Percentiles rank a stretch among this genome's conserved stretches.
Evolutionary conservation across 2,113 vertebrate species (phyloP).

Genomic region (Leucopsar rothschildi): DNA sequence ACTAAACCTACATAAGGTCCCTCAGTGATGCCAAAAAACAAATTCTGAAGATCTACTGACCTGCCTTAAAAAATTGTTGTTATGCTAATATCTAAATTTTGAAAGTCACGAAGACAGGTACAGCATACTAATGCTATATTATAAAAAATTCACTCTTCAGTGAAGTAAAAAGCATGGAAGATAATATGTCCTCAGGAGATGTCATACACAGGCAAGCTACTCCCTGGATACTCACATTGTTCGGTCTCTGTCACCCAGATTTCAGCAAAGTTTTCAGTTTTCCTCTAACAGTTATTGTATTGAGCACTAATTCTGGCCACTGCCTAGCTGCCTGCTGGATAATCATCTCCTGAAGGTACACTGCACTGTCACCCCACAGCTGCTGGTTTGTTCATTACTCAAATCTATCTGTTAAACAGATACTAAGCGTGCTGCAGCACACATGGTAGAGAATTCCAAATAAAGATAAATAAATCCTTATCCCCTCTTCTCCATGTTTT

Average conservation of each 20-base stretch:
- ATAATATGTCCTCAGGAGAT: neutral
- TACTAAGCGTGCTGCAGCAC: neutral
- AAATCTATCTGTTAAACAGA: neutral
- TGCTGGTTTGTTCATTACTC: neutral
- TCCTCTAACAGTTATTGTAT: neutral
- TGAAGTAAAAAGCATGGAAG: neutral
- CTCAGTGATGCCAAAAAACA: neutral
- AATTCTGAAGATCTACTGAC: neutral
- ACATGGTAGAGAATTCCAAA: neutral
- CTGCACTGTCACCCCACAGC: neutral
- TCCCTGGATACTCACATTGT: neutral
- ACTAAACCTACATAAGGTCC: neutral
- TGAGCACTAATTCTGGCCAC: neutral
- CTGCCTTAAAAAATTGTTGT: neutral
- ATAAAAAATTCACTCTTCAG: neutral
- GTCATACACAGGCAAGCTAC: neutral
- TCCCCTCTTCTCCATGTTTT: neutral
- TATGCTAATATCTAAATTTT: neutral
- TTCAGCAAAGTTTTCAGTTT: neutral
- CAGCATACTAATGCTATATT: neutral
- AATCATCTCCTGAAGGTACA: neutral
- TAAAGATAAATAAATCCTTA: neutral
- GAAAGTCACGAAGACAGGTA: neutral
- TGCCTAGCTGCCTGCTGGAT: neutral
- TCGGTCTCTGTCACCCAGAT: neutral